These are phyloP conservation scores for Aphaenogaster rudis DNA, from an alignment of 1,140 invertebrate species.

Conservation along the genomic window DNA sequence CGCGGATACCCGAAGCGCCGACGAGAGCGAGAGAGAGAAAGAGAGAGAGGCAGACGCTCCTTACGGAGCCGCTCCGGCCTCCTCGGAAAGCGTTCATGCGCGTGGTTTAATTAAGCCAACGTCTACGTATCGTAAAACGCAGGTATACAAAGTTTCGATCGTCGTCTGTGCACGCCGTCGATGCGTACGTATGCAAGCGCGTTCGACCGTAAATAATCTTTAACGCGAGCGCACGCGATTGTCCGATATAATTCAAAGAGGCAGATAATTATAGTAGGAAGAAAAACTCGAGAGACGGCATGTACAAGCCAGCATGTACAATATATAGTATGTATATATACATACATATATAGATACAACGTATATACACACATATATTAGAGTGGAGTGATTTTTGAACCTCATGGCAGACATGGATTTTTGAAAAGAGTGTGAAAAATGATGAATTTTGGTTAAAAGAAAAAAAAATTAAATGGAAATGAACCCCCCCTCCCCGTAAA, in stretches of 20 bases:
- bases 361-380: too few relatives aligned
- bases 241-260: constrained; percentile 23
- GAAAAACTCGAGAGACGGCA: constrained; percentile 17
- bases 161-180: constrained; percentile 8
- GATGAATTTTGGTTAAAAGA: too few relatives aligned
- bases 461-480: too few relatives aligned
- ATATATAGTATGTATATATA: neutral
- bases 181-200: neutral
- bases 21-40: neutral
- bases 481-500: too few relatives aligned
- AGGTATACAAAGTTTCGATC: constrained; percentile 56
- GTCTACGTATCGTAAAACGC: constrained; percentile 59
- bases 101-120: constrained; percentile 70
- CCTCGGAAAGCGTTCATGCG: constrained; percentile 44
- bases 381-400: too few relatives aligned
- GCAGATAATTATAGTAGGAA: constrained; percentile 3
- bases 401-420: too few relatives aligned
- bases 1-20: constrained; percentile 45
- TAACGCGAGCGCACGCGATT: constrained; percentile 17
- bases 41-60: neutral
- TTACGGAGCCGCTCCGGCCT: neutral
- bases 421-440: too few relatives aligned
- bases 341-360: neutral
- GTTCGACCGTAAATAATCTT: constrained; percentile 35
- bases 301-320: neutral